Evolutionary conservation across 1,140 invertebrate genomes (phyloP).

Genomic region (Lepidurus apus): DNA sequence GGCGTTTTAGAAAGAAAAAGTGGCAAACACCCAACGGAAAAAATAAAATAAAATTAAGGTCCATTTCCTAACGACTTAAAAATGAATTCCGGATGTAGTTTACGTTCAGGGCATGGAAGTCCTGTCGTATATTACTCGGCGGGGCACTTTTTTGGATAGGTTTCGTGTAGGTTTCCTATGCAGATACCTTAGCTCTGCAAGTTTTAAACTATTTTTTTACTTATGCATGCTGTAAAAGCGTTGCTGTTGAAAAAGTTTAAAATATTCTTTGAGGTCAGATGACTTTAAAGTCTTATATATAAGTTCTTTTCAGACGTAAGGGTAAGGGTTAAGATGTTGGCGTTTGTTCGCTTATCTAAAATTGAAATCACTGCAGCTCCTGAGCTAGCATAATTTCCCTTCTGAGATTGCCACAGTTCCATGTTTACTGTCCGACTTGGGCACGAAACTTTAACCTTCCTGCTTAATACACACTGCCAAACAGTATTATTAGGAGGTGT

Average conservation of each 20-base stretch:
- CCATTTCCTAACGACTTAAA: background rate
- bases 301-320: background rate
- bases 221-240: no score
- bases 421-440: background rate
- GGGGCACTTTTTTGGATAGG: no score
- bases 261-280: no score
- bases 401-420: background rate
- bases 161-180: no score
- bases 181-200: no score
- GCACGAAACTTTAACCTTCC: background rate
- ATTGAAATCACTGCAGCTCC: background rate
- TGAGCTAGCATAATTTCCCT: constrained; percentile 16
- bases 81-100: background rate
- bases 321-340: background rate
- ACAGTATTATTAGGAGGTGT: background rate
- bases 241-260: no score
- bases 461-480: background rate
- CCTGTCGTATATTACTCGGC: background rate
- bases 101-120: background rate
- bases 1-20: background rate
- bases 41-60: background rate
- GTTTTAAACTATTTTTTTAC: no score
- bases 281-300: no score
- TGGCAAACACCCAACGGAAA: background rate
- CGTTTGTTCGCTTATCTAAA: background rate